A percentile compares a stretch with the other conserved stretches of the same genome.
Conservation (phyloP, 2,113 vertebrate genomes). For the Mesoclemmys tuberculata region DNA sequence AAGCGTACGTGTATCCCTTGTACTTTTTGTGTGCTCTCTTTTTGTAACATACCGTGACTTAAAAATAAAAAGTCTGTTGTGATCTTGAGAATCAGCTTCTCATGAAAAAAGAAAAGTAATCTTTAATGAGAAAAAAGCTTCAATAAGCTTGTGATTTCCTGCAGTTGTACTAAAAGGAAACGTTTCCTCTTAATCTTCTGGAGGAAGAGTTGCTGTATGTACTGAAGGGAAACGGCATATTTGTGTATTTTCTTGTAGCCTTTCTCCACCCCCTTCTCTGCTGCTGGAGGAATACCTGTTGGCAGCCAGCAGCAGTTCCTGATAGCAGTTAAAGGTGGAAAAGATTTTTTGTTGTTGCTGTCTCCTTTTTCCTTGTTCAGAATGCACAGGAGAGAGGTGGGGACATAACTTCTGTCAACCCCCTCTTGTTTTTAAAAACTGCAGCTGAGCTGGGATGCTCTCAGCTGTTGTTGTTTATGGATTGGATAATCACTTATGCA, state of each 20-base stretch:
- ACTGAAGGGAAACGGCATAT: neutral
- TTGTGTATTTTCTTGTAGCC: constrained; percentile 5
- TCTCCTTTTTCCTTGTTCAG: neutral
- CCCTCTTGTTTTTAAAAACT: neutral
- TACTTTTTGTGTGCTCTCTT: neutral
- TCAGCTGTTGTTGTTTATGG: neutral
- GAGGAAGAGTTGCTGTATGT: neutral
- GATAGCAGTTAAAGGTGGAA: neutral
- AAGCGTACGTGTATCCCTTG: fast-evolving
- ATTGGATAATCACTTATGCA: neutral
- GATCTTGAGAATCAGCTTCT: neutral
- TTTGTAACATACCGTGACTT: neutral
- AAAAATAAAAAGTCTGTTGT: neutral
- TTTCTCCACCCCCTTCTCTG: neutral
- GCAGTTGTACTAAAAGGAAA: constrained; percentile 44
- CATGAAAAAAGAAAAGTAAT: neutral
- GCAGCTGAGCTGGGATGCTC: neutral
- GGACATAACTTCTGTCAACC: neutral
- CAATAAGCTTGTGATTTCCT: constrained; percentile 29
- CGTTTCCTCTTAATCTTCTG: neutral
- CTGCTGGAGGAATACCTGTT: constrained; percentile 2
- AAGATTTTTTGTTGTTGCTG: neutral
- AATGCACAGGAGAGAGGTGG: fast-evolving
- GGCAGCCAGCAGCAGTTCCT: neutral
- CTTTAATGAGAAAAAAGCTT: constrained; percentile 19